phyloP scores from a whole-genome alignment of 2,888 invertebrate species.

The Stenchaetothrips biformis region DNA sequence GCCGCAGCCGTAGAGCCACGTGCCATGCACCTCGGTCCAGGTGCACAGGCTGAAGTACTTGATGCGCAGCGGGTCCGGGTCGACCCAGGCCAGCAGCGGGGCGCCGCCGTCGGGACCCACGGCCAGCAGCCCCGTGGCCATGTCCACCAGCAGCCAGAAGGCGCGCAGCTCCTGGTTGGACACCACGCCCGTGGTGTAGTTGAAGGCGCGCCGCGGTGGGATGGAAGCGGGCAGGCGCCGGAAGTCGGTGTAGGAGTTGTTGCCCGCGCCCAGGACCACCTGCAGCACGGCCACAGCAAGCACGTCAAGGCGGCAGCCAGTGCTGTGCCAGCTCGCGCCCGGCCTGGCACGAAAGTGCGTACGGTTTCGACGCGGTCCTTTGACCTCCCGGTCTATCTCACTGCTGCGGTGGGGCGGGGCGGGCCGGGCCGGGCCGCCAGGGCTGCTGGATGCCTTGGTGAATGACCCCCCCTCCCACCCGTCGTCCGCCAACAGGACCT shows the following conservation, averaged over 20 bases:
- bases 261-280: conserved; percentile 9
- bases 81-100: background rate
- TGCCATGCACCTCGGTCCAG: conserved; percentile 4
- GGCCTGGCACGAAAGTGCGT: too few species aligned
- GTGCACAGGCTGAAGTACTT: conserved; percentile 11
- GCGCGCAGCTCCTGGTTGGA: conserved; percentile 5
- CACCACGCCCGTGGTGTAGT: conserved; percentile 7
- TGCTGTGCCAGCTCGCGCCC: too few species aligned
- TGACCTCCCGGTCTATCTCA: too few species aligned
- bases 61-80: background rate
- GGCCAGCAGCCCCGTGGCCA: background rate
- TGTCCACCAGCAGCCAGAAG: conserved; percentile 15
- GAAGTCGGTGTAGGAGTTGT: conserved; percentile 15
- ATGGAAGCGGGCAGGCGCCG: background rate
- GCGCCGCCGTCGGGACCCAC: conserved; percentile 1
- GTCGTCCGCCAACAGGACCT: background rate
- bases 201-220: conserved; percentile 5
- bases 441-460: background rate
- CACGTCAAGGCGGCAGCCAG: background rate
- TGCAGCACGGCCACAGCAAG: background rate
- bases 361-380: too few species aligned
- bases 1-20: conserved; percentile 8
- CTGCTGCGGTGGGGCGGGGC: too few species aligned
- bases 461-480: background rate
- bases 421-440: too few species aligned